Evolutionary conservation across 2,797 vertebrate genomes (phyloP), one percentile per base, ranked within the genome.

Genomic region (Anguilla marmorata): DNA sequence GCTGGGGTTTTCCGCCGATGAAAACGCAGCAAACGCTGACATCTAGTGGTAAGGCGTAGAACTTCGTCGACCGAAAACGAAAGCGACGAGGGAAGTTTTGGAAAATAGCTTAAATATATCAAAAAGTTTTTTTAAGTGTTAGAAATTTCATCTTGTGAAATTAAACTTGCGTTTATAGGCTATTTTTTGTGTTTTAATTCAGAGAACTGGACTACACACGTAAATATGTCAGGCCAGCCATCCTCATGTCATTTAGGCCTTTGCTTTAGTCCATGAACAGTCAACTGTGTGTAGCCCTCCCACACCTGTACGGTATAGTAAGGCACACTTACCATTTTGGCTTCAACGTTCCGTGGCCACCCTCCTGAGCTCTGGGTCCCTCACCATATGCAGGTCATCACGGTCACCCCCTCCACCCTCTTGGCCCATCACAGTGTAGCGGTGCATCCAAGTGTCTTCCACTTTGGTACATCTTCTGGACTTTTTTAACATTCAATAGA

Each of bases 21-120:
- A 88, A 96, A 94, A 89, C 90, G 94, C 93, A 94, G 95, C 94
- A 3, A 95, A 95, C 91, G 90, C 97, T 98, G 97, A 96, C 98
- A 98, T 97, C 98, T 97, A 96, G 97, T 96, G 98, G 97, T 91
- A 91, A 92, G 84, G 90, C 24, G 16, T 66, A 45, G 24, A 92
- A 95, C 93, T 88, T 88, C 95, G 91, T 0, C 1, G 21, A 56
- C 2, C 7, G 2, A 48, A 82, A 82, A 21, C 21, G 4, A 41
- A 48, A 21, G 79, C 1, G 45, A 50, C 3, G 27, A 2, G 24
- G 7, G 79, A 24, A n/a, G 45, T 8, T 50, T 82, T 24, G 21
- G 21, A 82, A 82, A 82, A 82, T 50, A 41, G 37, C 37, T 41
- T 41, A 50, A 48, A 24, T 50, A 50, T 0, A 3, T 2, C 24